Conservation (phyloP, 2,797 vertebrate species). For the Eutrigla gurnardus region DNA sequence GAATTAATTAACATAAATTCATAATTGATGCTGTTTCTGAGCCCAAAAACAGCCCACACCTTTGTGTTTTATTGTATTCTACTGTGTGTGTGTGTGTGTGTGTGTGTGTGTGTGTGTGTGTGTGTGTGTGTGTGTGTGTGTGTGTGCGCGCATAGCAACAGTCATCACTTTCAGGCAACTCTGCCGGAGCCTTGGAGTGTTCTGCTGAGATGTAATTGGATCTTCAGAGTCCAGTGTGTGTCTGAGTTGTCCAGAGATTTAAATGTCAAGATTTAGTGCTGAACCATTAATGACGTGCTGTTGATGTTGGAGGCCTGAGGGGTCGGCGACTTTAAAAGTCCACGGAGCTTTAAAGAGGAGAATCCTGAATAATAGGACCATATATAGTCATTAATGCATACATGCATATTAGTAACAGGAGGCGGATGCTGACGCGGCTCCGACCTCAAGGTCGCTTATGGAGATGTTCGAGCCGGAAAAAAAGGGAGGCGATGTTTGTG, state of each 20-base stretch:
- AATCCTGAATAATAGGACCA: conserved; percentile 33
- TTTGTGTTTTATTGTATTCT: no score
- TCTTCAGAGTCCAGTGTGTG: conserved; percentile 22
- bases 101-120: no score
- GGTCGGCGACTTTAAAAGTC: not conserved
- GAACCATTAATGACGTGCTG: not conserved
- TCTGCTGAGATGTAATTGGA: conserved; percentile 19
- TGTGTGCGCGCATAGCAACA: conserved; percentile 13
- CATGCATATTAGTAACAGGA: conserved; percentile 50
- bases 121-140: not conserved
- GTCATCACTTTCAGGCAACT: conserved; percentile 27
- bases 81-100: no score
- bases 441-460: conserved; percentile 62
- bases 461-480: conserved; percentile 28
- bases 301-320: not conserved
- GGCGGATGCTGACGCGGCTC: conserved; percentile 61
- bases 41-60: no score
- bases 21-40: conserved; percentile 16
- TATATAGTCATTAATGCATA: conserved; percentile 53
- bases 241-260: conserved; percentile 36
- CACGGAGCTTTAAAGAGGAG: not conserved
- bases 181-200: conserved; percentile 1
- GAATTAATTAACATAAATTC: conserved; percentile 25
- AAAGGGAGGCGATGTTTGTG: conserved; percentile 6
- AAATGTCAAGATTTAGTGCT: not conserved